Conservation (phyloP, 2,888 invertebrate genomes). For the Linnaemya vulpina region DNA sequence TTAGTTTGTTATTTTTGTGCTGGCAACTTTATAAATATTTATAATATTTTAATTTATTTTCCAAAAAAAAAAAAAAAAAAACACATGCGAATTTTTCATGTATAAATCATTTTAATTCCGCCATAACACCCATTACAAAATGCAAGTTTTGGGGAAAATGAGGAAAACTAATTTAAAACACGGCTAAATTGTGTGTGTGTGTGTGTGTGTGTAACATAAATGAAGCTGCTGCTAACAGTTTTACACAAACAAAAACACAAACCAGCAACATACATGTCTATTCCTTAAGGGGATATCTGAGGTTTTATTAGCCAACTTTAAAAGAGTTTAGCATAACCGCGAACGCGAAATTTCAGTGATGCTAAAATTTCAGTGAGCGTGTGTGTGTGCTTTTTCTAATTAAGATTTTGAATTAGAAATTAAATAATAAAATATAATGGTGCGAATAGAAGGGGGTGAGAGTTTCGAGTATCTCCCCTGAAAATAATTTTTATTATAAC, state of each 20-base stretch:
- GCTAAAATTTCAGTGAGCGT: too few species aligned
- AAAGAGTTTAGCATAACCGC: neutral
- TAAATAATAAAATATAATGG: neutral
- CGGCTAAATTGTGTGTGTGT: neutral
- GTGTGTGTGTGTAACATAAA: too few species aligned
- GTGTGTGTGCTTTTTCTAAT: neutral
- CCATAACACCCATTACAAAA: neutral
- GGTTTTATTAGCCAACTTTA: neutral
- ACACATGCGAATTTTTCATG: neutral
- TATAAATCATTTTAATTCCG: constrained; percentile 9
- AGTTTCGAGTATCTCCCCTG: too few species aligned
- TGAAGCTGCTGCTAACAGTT: neutral
- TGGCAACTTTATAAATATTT: too few species aligned
- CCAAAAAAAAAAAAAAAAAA: too few species aligned
- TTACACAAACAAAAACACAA: neutral
- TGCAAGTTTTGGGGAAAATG: neutral
- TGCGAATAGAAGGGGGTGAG: too few species aligned
- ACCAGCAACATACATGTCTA: neutral
- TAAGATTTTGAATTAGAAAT: neutral
- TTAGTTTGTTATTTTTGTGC: too few species aligned
- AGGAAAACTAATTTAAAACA: neutral
- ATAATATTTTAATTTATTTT: too few species aligned
- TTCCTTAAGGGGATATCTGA: neutral
- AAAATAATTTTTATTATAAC: too few species aligned
- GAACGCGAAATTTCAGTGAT: neutral